Conservation (phyloP, 2,888 invertebrate species). For the Dryadula phaetusa region DNA sequence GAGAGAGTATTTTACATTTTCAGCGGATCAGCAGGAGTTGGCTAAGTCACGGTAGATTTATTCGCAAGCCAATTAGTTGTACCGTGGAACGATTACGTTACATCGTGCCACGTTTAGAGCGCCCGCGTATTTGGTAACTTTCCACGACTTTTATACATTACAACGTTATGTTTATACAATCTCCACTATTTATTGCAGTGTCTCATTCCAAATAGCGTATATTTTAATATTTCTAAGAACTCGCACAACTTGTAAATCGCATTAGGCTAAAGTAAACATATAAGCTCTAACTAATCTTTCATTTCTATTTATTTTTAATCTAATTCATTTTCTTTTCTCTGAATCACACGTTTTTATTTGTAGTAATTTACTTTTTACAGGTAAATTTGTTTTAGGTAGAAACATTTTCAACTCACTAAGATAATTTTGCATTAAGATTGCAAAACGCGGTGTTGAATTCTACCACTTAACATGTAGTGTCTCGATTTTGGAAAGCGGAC, state of each 20-base stretch:
- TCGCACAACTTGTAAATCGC: background rate
- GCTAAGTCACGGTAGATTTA: slow-evolving; percentile 44
- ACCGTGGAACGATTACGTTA: slow-evolving; percentile 40
- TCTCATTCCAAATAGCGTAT: background rate
- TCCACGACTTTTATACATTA: slow-evolving; percentile 40
- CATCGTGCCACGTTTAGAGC: slow-evolving; percentile 37
- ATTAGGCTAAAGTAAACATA: slow-evolving; percentile 2
- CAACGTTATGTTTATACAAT: slow-evolving; percentile 7
- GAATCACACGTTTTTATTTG: background rate
- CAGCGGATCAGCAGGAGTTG: slow-evolving; percentile 37
- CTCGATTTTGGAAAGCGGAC: no score
- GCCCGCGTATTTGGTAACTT: slow-evolving; percentile 44
- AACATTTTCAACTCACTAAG: no score
- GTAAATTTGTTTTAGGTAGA: background rate
- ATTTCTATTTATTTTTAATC: background rate
- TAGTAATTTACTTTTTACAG: background rate
- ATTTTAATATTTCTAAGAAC: background rate
- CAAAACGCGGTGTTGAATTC: no score
- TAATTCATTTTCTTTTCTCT: slow-evolving; percentile 4
- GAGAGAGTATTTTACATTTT: slow-evolving; percentile 32
- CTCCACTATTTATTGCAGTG: background rate
- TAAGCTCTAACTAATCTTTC: slow-evolving; percentile 3
- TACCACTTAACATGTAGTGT: no score
- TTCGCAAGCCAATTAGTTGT: slow-evolving; percentile 46
- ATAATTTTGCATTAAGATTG: no score